Conservation (phyloP, 1,140 invertebrate genomes). For the Phymorhynchus buccinoides region DNA sequence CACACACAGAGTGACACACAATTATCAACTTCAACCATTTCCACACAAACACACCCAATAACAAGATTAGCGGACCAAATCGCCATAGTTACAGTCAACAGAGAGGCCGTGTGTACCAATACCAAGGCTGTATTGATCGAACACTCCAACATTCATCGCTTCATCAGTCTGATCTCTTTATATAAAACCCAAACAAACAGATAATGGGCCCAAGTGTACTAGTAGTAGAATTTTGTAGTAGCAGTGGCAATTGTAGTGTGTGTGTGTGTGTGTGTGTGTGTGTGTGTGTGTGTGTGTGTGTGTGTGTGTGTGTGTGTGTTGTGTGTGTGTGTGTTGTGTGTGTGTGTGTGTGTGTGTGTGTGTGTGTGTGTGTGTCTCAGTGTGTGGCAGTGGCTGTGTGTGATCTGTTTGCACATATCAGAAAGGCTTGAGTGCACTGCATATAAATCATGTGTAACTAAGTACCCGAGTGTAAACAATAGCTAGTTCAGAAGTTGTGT, state of each 20-base stretch:
- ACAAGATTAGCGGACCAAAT: too few relatives aligned
- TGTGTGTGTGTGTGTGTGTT: not conserved
- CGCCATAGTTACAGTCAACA: too few relatives aligned
- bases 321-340: not conserved
- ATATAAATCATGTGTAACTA: too few relatives aligned
- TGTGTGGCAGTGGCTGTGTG: not conserved
- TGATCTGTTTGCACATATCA: too few relatives aligned
- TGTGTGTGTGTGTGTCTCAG: not conserved
- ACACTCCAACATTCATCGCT: not conserved
- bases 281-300: too few relatives aligned
- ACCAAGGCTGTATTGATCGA: not conserved
- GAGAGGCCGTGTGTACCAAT: not conserved
- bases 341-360: not conserved
- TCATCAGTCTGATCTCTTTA: not conserved
- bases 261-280: conserved; percentile 4
- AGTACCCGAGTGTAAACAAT: not conserved
- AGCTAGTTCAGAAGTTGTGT: not conserved
- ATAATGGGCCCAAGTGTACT: not conserved
- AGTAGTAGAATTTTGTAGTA: not conserved
- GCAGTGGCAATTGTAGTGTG: not conserved
- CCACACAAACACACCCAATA: not conserved
- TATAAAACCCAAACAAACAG: not conserved
- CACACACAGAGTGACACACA: not conserved
- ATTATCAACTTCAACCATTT: not conserved
- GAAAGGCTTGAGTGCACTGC: not conserved